Evolutionary conservation across 2,888 invertebrate genomes (phyloP).

Genomic region (Acleris holmiana): DNA sequence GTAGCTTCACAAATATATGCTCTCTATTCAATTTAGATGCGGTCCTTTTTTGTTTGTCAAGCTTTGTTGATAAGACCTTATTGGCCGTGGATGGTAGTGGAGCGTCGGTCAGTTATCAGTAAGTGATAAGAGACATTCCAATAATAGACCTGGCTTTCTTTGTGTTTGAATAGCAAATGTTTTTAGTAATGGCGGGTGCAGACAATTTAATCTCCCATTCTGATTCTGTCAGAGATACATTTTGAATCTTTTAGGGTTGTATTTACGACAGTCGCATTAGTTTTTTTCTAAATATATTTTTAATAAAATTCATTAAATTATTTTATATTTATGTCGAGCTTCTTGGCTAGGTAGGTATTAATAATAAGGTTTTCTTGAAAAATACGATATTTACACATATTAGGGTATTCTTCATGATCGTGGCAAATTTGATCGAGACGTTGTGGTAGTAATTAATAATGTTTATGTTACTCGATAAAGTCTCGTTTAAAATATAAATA

Average conservation of each 20-base stretch:
- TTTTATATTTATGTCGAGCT: too few relatives aligned
- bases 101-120: constrained; percentile 72
- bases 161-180: constrained; percentile 49
- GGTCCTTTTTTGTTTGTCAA: constrained; percentile 45
- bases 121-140: constrained; percentile 76
- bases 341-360: too few relatives aligned
- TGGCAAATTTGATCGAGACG: not conserved
- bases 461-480: too few relatives aligned
- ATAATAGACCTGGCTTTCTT: constrained; percentile 76
- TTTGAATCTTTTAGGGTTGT: too few relatives aligned
- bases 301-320: too few relatives aligned
- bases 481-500: too few relatives aligned
- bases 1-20: constrained; percentile 39
- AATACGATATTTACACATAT: too few relatives aligned
- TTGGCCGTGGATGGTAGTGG: constrained; percentile 43
- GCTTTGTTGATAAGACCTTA: constrained; percentile 49
- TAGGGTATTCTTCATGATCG: not conserved
- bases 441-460: not conserved
- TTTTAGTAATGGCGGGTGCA: constrained; percentile 15
- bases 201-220: not conserved
- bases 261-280: too few relatives aligned
- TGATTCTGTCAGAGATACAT: not conserved
- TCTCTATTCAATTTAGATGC: constrained; percentile 40
- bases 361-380: too few relatives aligned
- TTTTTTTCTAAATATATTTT: too few relatives aligned